Evolutionary conservation across 1,140 invertebrate genomes (phyloP).

Genomic region (Subanguina moxae): DNA sequence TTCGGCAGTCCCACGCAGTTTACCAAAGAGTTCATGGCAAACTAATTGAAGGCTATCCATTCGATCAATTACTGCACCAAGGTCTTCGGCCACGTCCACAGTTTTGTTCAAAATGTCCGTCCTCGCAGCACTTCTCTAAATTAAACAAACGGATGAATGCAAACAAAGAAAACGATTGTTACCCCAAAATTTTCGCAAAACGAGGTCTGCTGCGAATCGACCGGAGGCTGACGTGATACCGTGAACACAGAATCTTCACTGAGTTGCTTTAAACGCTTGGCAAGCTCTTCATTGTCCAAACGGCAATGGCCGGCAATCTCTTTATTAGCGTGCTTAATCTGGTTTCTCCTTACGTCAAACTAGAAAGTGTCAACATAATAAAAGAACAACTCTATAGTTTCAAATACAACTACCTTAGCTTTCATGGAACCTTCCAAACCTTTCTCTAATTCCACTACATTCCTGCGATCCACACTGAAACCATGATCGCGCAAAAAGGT

Average conservation of each 20-base stretch:
- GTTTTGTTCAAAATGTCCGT: slow-evolving; percentile 7
- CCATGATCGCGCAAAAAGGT: neutral
- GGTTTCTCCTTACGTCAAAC: neutral
- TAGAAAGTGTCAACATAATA: neutral
- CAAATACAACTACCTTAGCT: neutral
- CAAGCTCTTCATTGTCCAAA: neutral
- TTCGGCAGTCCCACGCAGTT: slow-evolving; percentile 9
- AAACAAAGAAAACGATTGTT: neutral
- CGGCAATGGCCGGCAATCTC: neutral
- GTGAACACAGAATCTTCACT: neutral
- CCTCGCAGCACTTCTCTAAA: neutral
- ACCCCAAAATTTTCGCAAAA: neutral
- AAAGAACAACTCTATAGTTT: neutral
- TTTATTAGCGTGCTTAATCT: neutral
- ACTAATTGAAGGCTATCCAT: neutral
- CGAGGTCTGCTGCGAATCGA: neutral
- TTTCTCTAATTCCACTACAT: no score
- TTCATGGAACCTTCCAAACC: neutral
- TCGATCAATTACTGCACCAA: neutral
- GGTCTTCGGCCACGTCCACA: neutral
- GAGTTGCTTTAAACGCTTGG: neutral
- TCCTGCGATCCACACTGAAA: no score
- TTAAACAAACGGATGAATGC: neutral
- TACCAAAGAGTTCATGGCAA: slow-evolving; percentile 4
- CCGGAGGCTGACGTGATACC: neutral